Base-by-base conservation (phyloP, 2,797 vertebrate species). In the Scomberomorus guttatus region DNA sequence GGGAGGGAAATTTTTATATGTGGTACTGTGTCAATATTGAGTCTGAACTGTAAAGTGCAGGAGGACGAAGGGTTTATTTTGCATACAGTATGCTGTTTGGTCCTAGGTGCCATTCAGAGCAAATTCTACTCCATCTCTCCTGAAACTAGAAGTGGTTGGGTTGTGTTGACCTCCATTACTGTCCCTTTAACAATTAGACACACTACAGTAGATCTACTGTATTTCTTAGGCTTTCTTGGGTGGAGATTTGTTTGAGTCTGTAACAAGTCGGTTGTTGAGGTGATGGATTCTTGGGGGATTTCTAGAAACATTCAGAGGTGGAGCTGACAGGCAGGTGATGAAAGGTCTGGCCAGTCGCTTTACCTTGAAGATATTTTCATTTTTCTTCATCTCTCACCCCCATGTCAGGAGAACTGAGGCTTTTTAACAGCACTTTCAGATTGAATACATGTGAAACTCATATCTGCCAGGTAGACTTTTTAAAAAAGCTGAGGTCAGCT, bases 401-500 rank as follows among this genome's bases (percentile, higher is more conserved):
- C 1, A 29, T 72, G 75, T 81, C 69, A 58, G 80, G 71, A 79
- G 75, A 84, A 78, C 67, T 12, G 55, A 66, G 64, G 61, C 63
- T 62, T 87, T 84, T 74, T 82, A 77, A n/a, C 59, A 20, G 76
- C 1, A 1, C 59, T 42, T 60, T 86, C 54, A 82, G 72, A 82
- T 72, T 81, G 63, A 86, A 88, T 82, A 81, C 80, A 88, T 61
- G 44, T 83, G 82, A 86, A 87, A 57, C 62, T 75, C 57, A 61
- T 68, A 82, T 87, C 72, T 91, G 84, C 87, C 89, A 87, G 90
- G 84, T 84, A 81, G 79, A 83, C 27, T 51, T 60, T 71, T 77
- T 63, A 73, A 77, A 85, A 90, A 87, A 77, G 83, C 87, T 89
- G 78, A 88, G 78, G 85, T 94, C 91, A 90, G 90, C 89, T 83